Base-by-base conservation (phyloP, 2,113 vertebrate species). In the Ibidorhyncha struthersii region DNA sequence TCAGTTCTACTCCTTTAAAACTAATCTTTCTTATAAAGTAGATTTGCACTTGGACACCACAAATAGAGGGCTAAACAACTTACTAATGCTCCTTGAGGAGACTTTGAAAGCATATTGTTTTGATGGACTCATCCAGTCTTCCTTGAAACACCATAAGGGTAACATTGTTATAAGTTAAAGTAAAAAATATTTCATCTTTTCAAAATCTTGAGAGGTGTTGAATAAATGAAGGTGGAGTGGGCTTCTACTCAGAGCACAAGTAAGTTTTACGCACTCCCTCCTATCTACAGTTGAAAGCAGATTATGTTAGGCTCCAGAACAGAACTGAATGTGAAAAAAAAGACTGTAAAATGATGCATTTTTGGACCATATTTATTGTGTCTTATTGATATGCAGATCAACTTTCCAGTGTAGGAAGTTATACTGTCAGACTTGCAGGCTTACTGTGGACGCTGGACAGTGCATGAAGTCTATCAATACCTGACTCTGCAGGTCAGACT, bases 161-260 rank as follows among this genome's bases (percentile, higher is more conserved):
- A 90, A 63, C 14, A 56, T 43, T 23, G 59, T 78, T 56, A 71
- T 38, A 94, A 36, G 40, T 29, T 74, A 67, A 78, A 93, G 30
- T 56, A 1, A 88, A 90, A 95, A 94, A 83, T 82, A 88, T 63
- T 95, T 92, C 14, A 65, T 53, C 58, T 58, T 94, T 82, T 95
- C 66, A 73, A 69, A 94, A 73, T 86, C 63, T 93, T 94, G 85
- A 92, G 43, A 95, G 79, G 85, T 95, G 82, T 93, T 94, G 88
- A 92, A 86, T 50, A 88, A 88, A 82, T 50, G 69, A 96, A 94
- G 92, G 85, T 86, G 82, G 93, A 92, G 82, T 93, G 92, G 82
- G 86, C 41, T 94, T 94, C 83, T 82, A 72, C 32, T 73, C 14
- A 53, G 41, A 41, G 56, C 5, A 10, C 25, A 86, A 92, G 56